Evolutionary conservation across 2,113 vertebrate genomes (phyloP).

Genomic region (Xiphophorus couchianus): DNA sequence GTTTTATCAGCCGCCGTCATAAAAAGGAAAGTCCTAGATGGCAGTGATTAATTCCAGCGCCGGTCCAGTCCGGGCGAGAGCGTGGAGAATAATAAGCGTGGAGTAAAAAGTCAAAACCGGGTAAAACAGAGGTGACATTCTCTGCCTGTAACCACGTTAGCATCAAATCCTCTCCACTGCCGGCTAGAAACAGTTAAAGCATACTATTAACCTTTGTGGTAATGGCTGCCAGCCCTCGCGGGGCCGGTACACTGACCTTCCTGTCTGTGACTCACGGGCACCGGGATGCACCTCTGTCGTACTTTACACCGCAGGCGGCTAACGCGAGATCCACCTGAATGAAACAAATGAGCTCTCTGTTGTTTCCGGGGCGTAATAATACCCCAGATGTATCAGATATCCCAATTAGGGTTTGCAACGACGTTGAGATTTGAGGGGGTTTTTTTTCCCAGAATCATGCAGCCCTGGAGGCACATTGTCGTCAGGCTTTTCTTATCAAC

Average conservation of each 20-base stretch:
- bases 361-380: conserved; percentile 20
- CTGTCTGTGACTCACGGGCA: not conserved
- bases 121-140: conserved; percentile 61
- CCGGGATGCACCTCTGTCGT: conserved; percentile 4
- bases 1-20: not conserved
- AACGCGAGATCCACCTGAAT: not conserved
- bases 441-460: conserved; percentile 13
- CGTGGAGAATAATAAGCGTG: conserved; percentile 33
- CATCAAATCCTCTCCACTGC: conserved; percentile 34
- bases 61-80: conserved; percentile 34
- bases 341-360: conserved; percentile 10
- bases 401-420: conserved; percentile 44
- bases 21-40: conserved; percentile 4
- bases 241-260: conserved; percentile 1
- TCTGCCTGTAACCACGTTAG: conserved; percentile 47
- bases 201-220: conserved; percentile 70
- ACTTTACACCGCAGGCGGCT: not conserved
- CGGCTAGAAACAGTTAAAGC: conserved; percentile 50
- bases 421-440: conserved; percentile 21
- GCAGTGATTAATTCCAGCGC: conserved; percentile 35
- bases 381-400: conserved; percentile 9
- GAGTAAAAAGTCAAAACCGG: conserved; percentile 47
- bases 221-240: conserved; percentile 16
- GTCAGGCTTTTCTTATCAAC: conserved; percentile 53
- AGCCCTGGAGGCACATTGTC: conserved; percentile 41